These are phyloP conservation scores for Tyrannus savana DNA, from an alignment of 2,113 vertebrate species.

Conservation along the genomic window DNA sequence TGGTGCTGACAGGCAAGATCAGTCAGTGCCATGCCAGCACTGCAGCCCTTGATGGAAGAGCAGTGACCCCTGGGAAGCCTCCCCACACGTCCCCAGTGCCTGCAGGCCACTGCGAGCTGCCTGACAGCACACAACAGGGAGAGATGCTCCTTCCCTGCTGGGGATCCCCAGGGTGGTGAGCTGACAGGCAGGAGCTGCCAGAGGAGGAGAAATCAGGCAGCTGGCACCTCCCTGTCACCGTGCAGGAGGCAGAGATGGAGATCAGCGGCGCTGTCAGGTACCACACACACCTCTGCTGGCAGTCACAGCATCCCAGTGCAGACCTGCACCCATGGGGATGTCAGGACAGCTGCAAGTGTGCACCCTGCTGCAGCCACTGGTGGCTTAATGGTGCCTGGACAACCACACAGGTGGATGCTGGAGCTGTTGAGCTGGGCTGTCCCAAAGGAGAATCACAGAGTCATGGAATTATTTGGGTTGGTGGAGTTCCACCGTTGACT, in stretches of 20 bases:
- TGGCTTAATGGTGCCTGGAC: neutral
- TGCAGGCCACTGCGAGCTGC: neutral
- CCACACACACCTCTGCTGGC: neutral
- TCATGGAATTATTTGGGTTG: neutral
- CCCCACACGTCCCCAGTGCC: neutral
- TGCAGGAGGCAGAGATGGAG: neutral
- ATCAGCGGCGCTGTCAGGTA: neutral
- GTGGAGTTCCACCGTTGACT: neutral
- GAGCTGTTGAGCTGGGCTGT: neutral
- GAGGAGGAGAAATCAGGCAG: neutral
- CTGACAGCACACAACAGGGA: neutral
- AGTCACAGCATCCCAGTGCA: neutral
- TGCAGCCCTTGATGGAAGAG: neutral
- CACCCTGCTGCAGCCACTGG: neutral
- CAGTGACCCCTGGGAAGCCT: neutral
- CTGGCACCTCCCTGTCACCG: neutral
- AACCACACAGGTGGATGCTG: neutral
- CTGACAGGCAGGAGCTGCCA: conserved; percentile 31
- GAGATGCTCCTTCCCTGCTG: neutral
- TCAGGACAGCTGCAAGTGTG: neutral
- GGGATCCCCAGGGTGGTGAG: neutral
- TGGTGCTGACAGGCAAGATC: accelerated
- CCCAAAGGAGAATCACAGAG: neutral
- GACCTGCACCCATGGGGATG: neutral
- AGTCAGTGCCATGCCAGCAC: neutral